Percentiles rank a stretch among this genome's conserved stretches.
Conservation (phyloP, 2,113 vertebrate genomes). For the Rhinopomastus cyanomelas region DNA sequence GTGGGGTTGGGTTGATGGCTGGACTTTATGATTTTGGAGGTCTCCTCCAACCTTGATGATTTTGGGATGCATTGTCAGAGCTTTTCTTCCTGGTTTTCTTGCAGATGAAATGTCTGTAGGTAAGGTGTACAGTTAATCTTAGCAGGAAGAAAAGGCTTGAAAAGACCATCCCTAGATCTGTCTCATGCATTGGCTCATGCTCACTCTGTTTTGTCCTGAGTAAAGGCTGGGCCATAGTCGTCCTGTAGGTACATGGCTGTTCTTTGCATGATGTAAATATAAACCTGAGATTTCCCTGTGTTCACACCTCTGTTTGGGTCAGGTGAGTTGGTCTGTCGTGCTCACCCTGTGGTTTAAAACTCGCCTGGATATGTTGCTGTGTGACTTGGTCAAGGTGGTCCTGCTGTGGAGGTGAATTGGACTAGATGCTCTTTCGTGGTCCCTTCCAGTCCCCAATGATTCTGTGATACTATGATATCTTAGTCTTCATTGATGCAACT, state of each 20-base stretch:
- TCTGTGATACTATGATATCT: too few relatives aligned
- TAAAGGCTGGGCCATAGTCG: neutral
- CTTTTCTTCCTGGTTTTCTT: neutral
- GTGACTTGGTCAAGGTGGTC: too few relatives aligned
- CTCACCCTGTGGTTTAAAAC: neutral
- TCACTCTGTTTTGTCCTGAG: neutral
- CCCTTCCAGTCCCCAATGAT: too few relatives aligned
- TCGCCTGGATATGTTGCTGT: too few relatives aligned
- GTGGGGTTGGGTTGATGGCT: too few relatives aligned
- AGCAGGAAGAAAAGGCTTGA: neutral
- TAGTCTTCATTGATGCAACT: rapidly evolving
- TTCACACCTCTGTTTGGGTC: neutral
- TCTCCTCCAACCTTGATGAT: neutral
- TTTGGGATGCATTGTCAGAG: neutral
- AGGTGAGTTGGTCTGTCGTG: neutral
- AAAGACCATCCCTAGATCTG: neutral
- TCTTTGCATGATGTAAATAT: neutral
- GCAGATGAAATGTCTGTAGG: rapidly evolving
- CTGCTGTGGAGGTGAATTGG: too few relatives aligned
- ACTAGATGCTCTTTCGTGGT: too few relatives aligned
- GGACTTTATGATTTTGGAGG: too few relatives aligned
- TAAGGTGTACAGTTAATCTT: neutral
- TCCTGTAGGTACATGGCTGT: neutral
- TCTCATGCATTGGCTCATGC: neutral
- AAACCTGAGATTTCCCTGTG: neutral